Evolutionary conservation across 1,140 invertebrate species (phyloP), one percentile per base, ranked within the genome.

Genomic region (Lepidotrigona ventralis): DNA sequence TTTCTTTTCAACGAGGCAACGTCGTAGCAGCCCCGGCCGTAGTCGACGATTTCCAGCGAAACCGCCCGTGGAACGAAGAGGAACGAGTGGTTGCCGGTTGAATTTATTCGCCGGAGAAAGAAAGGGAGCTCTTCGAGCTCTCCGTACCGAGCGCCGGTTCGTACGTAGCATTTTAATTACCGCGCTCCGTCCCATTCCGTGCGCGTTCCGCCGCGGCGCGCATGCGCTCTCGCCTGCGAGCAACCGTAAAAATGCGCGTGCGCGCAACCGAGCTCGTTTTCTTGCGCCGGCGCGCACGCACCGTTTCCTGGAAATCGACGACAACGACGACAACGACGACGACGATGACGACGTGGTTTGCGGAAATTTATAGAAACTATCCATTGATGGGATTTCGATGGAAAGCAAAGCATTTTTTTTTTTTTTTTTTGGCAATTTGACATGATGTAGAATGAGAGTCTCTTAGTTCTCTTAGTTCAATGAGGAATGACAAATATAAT

Each of bases 111-210:
- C 58, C 46, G 69, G 33, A 74, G 78, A 80, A 84, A 84, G 70
- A 84, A 84, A 80, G 69, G 78, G 78, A 73, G 78, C 77, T 39
- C 39, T 56, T 64, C 75, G 76, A 64, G 68, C n/a, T 26, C n/a
- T 26, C 54, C 46, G 73, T 63, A 63, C 75, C 75, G 68, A 75
- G 75, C 75, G 39, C 39, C 39, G 76, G 26, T 79, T 83, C 81
- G 81, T 79, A 83, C 69, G 75, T 69, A 84, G 83, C 83, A 84
- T 84, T 84, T 84, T 84, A 84, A 84, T 80, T 82, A 82, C 79
- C 72, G 79, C 79, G 79, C 79, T 46, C 29, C 79, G 79, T 76
- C 79, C 72, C 79, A 76, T 81, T 81, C 74, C 74, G 74, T 64
- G 64, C 54, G 54, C 74, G 81, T 78, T 66, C 39, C 74, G 39